Conservation (phyloP, 2,113 vertebrate genomes). For the Sula dactylatra region DNA sequence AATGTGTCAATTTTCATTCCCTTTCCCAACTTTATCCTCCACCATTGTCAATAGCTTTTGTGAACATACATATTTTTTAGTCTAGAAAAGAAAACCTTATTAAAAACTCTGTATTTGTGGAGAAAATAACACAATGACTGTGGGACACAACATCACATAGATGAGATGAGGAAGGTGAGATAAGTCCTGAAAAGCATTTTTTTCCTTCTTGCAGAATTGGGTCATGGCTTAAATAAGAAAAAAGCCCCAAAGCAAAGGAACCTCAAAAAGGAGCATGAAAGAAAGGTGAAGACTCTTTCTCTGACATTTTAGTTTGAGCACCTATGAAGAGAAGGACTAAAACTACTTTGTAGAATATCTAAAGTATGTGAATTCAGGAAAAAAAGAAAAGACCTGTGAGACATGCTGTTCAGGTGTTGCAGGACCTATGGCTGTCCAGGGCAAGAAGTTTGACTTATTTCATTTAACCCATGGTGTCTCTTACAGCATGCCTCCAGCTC, state of each 20-base stretch:
- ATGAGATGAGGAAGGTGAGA: neutral
- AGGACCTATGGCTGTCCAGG: neutral
- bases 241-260: neutral
- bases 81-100: neutral
- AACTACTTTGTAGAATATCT: neutral
- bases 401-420: neutral
- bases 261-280: neutral
- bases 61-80: neutral
- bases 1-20: neutral
- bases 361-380: neutral
- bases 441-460: neutral
- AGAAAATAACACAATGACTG: neutral
- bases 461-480: neutral
- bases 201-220: neutral
- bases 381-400: neutral
- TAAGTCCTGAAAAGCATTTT: neutral
- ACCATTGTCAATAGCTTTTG: neutral
- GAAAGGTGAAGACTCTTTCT: neutral
- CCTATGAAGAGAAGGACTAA: neutral
- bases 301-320: neutral
- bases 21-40: neutral
- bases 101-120: neutral
- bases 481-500: rapidly evolving
- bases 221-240: neutral
- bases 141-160: neutral